Evolutionary conservation across 2,888 invertebrate genomes (phyloP).

Genomic region (Dryococelus australis): DNA sequence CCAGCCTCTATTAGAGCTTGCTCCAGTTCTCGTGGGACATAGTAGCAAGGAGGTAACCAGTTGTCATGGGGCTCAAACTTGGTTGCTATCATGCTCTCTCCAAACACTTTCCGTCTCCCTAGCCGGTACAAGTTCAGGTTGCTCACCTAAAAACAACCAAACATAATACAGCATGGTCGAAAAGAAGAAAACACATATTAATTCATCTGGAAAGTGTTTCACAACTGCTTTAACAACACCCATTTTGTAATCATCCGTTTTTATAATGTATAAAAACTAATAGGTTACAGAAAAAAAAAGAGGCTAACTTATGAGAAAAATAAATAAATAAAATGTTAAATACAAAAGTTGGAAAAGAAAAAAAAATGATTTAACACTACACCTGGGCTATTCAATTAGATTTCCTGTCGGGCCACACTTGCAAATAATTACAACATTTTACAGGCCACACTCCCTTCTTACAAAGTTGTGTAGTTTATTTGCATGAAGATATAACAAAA

Average conservation of each 20-base stretch:
- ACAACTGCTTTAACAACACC: neutral
- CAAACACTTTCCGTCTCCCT: conserved; percentile 86
- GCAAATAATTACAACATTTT: no score
- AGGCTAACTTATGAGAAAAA: no score
- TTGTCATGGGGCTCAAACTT: conserved; percentile 99
- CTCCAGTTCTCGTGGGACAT: conserved; percentile 81
- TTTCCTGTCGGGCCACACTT: no score
- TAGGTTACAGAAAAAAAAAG: no score
- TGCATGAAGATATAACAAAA: no score
- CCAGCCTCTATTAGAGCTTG: conserved; percentile 79
- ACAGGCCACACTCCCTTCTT: no score
- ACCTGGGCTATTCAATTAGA: no score
- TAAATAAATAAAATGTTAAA: no score
- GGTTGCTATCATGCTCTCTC: conserved; percentile 95
- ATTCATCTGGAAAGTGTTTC: neutral
- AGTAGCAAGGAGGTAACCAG: conserved; percentile 98
- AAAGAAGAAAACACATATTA: neutral
- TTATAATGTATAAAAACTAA: no score
- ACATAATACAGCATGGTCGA: neutral
- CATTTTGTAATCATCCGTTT: neutral
- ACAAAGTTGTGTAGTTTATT: no score
- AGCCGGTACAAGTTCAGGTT: conserved; percentile 94
- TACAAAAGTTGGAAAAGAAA: no score
- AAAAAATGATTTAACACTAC: no score
- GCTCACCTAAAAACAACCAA: conserved; percentile 66